phyloP scores from a whole-genome alignment of 2,113 vertebrate genomes.

The Todiramphus saurophagus region DNA sequence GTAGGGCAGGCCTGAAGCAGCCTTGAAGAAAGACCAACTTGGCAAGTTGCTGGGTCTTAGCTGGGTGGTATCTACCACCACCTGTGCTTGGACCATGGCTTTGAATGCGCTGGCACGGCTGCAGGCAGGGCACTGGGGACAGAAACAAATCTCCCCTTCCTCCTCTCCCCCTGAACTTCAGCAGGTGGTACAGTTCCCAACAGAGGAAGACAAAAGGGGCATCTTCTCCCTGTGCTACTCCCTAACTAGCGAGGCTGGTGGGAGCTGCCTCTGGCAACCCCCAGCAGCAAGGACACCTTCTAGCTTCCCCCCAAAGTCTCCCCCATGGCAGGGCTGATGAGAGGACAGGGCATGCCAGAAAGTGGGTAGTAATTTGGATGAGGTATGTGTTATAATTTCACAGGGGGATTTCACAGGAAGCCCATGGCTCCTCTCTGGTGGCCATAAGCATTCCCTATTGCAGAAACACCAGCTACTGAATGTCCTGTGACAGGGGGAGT shows the following conservation, averaged over 20 bases:
- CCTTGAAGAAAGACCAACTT: neutral
- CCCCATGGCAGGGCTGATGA: rapidly evolving
- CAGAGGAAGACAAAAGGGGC: neutral
- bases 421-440: rapidly evolving
- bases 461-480: neutral
- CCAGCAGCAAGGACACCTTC: neutral
- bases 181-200: neutral
- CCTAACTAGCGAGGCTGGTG: neutral
- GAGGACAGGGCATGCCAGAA: rapidly evolving
- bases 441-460: neutral
- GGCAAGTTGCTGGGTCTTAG: neutral
- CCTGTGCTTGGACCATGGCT: neutral
- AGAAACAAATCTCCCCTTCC: neutral
- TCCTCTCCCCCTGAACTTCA: neutral
- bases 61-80: neutral
- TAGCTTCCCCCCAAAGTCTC: neutral
- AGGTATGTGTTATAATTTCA: neutral
- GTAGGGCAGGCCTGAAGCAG: neutral
- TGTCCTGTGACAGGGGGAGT: neutral
- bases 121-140: neutral
- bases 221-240: rapidly evolving
- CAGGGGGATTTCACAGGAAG: neutral
- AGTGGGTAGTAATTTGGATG: neutral
- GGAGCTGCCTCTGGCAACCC: neutral
- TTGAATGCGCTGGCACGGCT: neutral